Percentiles rank a stretch among this genome's conserved stretches.
phyloP scores from a whole-genome alignment of 2,797 vertebrate species.

The Fratercula arctica region DNA sequence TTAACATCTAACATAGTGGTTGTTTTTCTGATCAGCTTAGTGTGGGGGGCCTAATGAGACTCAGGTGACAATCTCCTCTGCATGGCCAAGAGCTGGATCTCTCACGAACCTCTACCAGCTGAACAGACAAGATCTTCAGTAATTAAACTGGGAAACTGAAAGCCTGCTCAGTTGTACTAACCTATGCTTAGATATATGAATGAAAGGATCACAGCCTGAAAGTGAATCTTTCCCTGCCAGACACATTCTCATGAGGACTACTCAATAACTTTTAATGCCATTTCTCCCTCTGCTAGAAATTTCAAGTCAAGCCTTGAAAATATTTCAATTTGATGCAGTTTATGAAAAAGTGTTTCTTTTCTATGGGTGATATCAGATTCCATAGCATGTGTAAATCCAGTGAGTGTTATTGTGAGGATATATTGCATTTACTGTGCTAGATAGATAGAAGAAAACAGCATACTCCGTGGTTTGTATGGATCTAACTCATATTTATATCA shows the following conservation, averaged over 20 bases:
- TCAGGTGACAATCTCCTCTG: neutral
- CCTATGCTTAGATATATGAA: neutral
- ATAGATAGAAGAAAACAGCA: neutral
- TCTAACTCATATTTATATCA: neutral
- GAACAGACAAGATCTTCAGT: neutral
- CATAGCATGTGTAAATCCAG: neutral
- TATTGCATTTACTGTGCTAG: neutral
- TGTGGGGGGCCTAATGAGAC: neutral
- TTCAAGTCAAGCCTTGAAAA: neutral
- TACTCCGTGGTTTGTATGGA: neutral
- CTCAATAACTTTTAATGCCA: neutral
- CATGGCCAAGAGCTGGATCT: neutral
- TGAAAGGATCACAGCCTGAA: neutral
- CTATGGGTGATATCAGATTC: neutral
- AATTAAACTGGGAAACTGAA: neutral
- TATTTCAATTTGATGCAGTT: neutral
- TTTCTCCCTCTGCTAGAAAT: neutral
- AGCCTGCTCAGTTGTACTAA: neutral
- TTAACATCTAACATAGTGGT: neutral
- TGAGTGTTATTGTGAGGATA: neutral
- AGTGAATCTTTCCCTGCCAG: neutral
- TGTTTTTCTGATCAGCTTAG: neutral
- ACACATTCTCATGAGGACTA: neutral
- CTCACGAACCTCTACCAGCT: neutral
- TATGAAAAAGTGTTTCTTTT: neutral